Evolutionary conservation across 2,888 invertebrate genomes (phyloP), one percentile per base, ranked within the genome.

Genomic region (Sminthurinus aureus): DNA sequence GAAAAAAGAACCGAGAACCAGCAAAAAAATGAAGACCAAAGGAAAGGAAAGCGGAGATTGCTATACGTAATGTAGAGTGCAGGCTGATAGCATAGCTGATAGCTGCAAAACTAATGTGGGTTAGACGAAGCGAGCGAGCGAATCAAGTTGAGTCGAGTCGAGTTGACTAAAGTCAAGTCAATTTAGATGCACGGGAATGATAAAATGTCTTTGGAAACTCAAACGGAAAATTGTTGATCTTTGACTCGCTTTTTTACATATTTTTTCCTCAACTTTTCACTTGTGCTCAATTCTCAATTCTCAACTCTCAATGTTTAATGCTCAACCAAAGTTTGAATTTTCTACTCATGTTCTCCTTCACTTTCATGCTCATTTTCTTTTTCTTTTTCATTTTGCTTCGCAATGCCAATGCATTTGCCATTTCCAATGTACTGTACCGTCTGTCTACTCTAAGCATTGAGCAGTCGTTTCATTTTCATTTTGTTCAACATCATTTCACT

Each of bases 101-200:
- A 22, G 69, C n/a, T 12, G n/a, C n/a, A 69, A 58, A 15, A 22
- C n/a, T n/a, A 20, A 77, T 20, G 64, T 22, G 52, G n/a, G 77
- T 24, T 11, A 77, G 58, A 58, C 24, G 20, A 13, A 74, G 74
- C 24, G n/a, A 52, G 58, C 13, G 38, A 38, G 38, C 38, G 38
- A 38, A 6, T 38, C 38, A 38, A 38, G 38, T 38, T 38, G n/a
- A n/a, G 64, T 13, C n/a, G 13, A 58, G 58, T 12, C 64, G 64
- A 67, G 77, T 58, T 51, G 15, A 52, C 38, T 38, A 24, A 58
- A 77, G 76, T 51, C 51, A 51, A 58, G 78, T 78, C 78, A 66
- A 78, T 78, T 78, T 78, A 78, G 78, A 78, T 78, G 66, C 78
- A 78, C 38, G 78, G 15, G 78, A 66, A 78, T 66, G 78, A 78